Evolutionary conservation across 64 coral and sea anemone species (phyloP).

Genomic region (Exaiptasia diaphana): DNA sequence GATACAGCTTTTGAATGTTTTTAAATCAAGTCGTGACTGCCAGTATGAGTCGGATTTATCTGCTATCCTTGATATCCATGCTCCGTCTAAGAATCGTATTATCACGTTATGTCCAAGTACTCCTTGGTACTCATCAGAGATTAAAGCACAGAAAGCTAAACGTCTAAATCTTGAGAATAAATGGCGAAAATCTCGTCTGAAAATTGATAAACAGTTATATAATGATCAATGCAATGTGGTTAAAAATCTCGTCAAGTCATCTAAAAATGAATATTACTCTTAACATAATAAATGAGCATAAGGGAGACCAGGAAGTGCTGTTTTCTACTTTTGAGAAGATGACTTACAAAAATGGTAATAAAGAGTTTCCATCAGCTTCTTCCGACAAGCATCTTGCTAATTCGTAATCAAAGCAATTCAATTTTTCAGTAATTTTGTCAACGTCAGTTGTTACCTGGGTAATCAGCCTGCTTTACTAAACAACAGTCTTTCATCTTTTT

Average conservation of each 20-base stretch:
- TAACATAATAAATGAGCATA: conserved; percentile 1
- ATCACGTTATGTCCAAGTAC: not conserved
- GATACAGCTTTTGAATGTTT: not conserved
- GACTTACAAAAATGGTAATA: not conserved
- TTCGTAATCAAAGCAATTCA: not conserved
- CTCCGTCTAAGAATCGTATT: not conserved
- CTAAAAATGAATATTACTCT: conserved; percentile 4
- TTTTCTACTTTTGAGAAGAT: not conserved
- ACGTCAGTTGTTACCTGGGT: not conserved
- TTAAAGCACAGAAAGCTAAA: conserved; percentile 20
- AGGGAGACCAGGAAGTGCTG: not conserved
- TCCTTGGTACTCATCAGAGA: conserved; percentile 10
- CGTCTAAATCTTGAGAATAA: conserved; percentile 1
- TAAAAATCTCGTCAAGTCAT: not conserved
- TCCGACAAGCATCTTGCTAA: not conserved
- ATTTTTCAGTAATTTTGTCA: not conserved
- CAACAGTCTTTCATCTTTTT: not conserved
- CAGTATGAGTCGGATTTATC: not conserved
- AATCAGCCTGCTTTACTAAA: not conserved
- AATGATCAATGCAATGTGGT: conserved; percentile 30
- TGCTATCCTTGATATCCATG: not conserved
- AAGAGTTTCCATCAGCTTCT: not conserved
- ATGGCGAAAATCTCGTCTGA: not conserved
- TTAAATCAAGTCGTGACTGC: not conserved
- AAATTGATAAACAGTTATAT: conserved; percentile 10